Percentiles rank a stretch among this genome's conserved stretches.
These are phyloP conservation scores for Bombus terrestris DNA, from an alignment of 1,140 invertebrate genomes.

Conservation along the genomic window DNA sequence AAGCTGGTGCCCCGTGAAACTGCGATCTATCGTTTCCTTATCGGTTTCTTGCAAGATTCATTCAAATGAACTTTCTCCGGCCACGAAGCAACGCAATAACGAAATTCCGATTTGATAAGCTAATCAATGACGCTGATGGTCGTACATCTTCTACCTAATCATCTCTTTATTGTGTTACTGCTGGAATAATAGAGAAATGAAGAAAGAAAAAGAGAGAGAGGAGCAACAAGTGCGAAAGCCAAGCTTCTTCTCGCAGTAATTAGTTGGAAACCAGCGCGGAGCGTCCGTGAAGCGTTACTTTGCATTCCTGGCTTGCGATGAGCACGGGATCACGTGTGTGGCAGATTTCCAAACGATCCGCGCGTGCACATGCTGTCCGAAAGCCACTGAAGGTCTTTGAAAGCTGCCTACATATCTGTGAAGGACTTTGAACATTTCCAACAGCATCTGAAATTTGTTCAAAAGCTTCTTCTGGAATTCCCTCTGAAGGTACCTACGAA, in stretches of 20 bases:
- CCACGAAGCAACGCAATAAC: background rate
- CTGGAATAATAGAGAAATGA: background rate
- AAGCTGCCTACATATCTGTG: background rate
- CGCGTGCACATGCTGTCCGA: background rate
- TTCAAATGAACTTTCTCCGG: background rate
- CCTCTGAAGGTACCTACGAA: too few species aligned
- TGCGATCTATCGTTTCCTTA: constrained; percentile 16
- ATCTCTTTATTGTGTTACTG: background rate
- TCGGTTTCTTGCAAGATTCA: background rate
- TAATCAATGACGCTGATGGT: too few species aligned
- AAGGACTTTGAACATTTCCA: background rate
- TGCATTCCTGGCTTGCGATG: background rate
- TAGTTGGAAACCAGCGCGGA: background rate
- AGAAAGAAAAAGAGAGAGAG: background rate
- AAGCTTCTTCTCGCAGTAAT: background rate
- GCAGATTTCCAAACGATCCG: constrained; percentile 20
- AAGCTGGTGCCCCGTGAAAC: constrained; percentile 2
- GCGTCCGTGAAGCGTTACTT: constrained; percentile 13
- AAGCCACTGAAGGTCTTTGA: background rate
- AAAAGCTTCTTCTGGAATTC: background rate
- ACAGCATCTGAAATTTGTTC: background rate
- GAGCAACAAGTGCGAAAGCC: background rate
- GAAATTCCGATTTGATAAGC: background rate
- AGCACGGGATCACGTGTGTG: background rate
- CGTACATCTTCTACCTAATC: background rate